Percentiles rank a stretch among this genome's conserved stretches.
Evolutionary conservation across 2,888 invertebrate species (phyloP).

Genomic region (Odontothrips loti): DNA sequence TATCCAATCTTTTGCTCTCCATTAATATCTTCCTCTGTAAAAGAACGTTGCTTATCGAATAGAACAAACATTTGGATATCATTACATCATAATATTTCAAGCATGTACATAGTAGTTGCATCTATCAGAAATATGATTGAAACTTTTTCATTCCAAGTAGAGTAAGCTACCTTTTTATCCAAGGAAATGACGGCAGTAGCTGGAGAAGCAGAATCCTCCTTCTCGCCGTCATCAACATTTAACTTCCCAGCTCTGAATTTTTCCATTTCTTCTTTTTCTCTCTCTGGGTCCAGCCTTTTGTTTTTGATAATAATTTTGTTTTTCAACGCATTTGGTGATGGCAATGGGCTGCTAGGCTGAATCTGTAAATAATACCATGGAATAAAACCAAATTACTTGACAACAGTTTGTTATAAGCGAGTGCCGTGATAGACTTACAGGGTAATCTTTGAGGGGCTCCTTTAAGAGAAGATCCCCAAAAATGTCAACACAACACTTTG

Average conservation of each 20-base stretch:
- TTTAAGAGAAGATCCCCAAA: conserved; percentile 87
- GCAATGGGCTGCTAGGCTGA: conserved; percentile 57
- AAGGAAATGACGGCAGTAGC: conserved; percentile 40
- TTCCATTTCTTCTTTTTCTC: conserved; percentile 59
- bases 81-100: neutral
- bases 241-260: conserved; percentile 53
- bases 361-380: conserved; percentile 45
- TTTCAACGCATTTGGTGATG: conserved; percentile 61
- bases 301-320: conserved; percentile 66
- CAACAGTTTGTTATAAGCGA: neutral
- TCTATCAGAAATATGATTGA: neutral
- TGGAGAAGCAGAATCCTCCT: conserved; percentile 50
- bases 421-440: conserved; percentile 55
- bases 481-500: conserved; percentile 98
- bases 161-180: conserved; percentile 8
- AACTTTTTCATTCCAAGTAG: neutral
- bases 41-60: neutral
- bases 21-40: conserved; percentile 2
- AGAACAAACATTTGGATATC: neutral
- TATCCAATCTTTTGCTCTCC: conserved; percentile 20
- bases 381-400: too few relatives aligned
- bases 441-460: conserved; percentile 79
- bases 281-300: conserved; percentile 62
- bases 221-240: conserved; percentile 52
- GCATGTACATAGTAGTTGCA: neutral